These are phyloP conservation scores for Coregonus clupeaformis DNA, from an alignment of 2,113 vertebrate genomes.

Conservation along the genomic window DNA sequence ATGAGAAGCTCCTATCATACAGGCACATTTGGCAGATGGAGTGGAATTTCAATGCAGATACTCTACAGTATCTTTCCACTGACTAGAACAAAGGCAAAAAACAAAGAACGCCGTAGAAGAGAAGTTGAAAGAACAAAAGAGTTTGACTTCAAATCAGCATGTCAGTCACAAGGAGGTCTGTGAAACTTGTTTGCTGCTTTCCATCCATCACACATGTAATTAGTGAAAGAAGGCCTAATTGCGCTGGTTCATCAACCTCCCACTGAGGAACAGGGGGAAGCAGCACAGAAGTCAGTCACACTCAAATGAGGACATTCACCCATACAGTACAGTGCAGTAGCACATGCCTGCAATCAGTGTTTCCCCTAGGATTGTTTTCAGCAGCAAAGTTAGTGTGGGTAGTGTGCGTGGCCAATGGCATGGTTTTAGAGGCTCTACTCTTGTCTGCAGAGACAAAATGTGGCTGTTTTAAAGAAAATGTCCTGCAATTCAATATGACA, in stretches of 20 bases:
- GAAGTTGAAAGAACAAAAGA: background rate
- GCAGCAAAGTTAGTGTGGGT: too few species aligned
- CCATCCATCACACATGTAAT: background rate
- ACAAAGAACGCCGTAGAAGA: background rate
- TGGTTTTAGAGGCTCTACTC: too few species aligned
- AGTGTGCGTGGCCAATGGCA: too few species aligned
- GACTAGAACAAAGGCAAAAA: conserved; percentile 4
- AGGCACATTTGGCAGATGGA: background rate
- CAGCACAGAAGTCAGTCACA: background rate
- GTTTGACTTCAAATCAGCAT: background rate
- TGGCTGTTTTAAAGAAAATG: too few species aligned
- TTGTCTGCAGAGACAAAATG: too few species aligned
- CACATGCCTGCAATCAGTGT: background rate
- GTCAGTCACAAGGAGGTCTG: conserved; percentile 2
- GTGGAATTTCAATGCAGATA: background rate
- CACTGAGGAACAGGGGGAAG: background rate
- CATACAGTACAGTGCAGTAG: background rate
- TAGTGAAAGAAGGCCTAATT: conserved; percentile 1
- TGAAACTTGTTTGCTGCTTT: background rate
- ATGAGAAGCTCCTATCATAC: background rate
- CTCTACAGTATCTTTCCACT: background rate
- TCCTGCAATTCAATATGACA: too few species aligned
- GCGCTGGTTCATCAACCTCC: conserved; percentile 7
- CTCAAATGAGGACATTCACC: conserved; percentile 1
- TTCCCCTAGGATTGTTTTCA: too few species aligned